Evolutionary conservation across 2,113 vertebrate species (phyloP), one percentile per base, ranked within the genome.

Genomic region (Rhinolophus sinicus): DNA sequence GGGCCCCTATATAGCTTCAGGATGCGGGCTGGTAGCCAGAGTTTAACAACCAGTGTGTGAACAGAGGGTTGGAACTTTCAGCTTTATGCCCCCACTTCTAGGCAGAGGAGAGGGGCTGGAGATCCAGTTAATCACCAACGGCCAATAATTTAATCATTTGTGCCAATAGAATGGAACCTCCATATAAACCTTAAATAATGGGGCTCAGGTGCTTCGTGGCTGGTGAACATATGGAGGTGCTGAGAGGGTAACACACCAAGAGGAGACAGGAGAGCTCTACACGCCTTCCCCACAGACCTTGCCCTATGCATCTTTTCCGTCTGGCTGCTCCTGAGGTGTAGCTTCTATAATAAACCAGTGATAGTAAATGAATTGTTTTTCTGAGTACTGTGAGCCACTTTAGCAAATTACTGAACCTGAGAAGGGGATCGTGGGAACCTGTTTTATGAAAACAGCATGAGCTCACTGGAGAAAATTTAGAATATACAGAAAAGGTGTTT

Each of bases 401-500:
- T 90, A 56, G 52, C 62, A 85, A 85, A 85, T 78, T 78, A 70
- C 2, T 85, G 14, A 85, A 90, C 44, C 7, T 50, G 38, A 94
- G n/a, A 7, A 69, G 80, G 38, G n/a, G 60, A 50, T 30, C 9
- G 8, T 70, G 3, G 26, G 33, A 67, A 73, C 52, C 85, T 44
- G 88, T 65, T 50, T 92, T 78, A 73, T 72, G 64, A 72, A 72
- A 76, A 89, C 11, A 80, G 65, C 44, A 86, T 54, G 52, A 73
- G 2, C 14, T 88, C 64, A 84, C 1, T 60, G 24, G 28, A 65
- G 38, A 88, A 65, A 50, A 67, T 58, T 77, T 28, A 82, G 62
- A 90, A 85, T 54, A 80, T 21, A 94, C 16, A 78, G 54, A 65
- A 92, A 92, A 84, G 50, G 33, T 52, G 94, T 88, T 75, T 72